Evolutionary conservation across 2,888 invertebrate genomes (phyloP).

Genomic region (Folsomia candida): DNA sequence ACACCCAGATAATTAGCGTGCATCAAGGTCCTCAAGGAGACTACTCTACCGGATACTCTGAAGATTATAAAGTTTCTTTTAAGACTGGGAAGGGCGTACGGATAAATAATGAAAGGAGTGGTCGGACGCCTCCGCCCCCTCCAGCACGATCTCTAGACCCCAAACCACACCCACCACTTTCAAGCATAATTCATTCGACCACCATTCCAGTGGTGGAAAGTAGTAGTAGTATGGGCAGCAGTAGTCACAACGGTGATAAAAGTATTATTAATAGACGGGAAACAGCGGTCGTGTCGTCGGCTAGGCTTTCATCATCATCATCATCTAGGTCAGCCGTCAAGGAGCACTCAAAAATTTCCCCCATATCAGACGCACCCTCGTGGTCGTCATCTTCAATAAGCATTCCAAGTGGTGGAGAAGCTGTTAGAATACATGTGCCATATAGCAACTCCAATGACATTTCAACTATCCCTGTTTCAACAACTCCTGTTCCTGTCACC

Average conservation of each 20-base stretch:
- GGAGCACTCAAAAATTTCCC: background rate
- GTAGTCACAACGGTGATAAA: background rate
- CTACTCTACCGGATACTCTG: background rate
- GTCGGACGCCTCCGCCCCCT: background rate
- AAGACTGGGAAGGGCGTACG: background rate
- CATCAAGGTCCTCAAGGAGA: background rate
- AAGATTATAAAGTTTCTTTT: background rate
- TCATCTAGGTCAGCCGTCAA: conserved; percentile 15
- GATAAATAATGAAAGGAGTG: background rate
- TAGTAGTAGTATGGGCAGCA: no score
- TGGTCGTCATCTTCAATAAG: conserved; percentile 39
- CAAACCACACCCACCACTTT: background rate
- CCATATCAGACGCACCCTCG: conserved; percentile 27
- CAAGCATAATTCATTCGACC: background rate
- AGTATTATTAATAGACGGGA: background rate
- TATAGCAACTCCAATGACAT: conserved; percentile 32
- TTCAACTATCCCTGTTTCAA: conserved; percentile 13
- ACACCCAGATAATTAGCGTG: background rate
- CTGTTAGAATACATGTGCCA: conserved; percentile 51
- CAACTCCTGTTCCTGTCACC: conserved; percentile 26
- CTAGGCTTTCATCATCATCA: no score
- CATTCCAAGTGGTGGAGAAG: conserved; percentile 47
- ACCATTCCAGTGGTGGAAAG: background rate
- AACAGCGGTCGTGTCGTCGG: no score
- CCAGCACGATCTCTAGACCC: conserved; percentile 3